These are phyloP conservation scores for Apus apus DNA, from an alignment of 2,113 vertebrate species.

Conservation along the genomic window DNA sequence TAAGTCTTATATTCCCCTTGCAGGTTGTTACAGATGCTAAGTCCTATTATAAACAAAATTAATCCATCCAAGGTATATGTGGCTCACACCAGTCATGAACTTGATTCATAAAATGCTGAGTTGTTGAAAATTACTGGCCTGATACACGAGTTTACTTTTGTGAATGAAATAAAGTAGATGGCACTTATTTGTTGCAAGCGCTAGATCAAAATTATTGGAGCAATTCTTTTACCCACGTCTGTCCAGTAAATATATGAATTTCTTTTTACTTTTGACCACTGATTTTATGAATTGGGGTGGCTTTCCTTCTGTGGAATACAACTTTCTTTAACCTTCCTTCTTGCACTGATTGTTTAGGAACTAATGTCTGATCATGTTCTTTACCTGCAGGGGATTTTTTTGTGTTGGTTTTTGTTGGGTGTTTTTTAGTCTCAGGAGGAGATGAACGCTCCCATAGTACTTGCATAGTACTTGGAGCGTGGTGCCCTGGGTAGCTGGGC, in stretches of 20 bases:
- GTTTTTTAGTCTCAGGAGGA: neutral
- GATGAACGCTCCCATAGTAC: neutral
- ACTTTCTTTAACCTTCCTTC: neutral
- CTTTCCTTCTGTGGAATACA: neutral
- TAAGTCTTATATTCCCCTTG: neutral
- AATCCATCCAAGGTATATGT: neutral
- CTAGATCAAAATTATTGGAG: neutral
- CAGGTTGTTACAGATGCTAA: neutral
- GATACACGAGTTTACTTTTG: neutral
- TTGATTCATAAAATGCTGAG: neutral
- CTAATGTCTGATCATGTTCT: neutral
- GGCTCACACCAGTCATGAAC: neutral
- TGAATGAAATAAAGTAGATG: neutral
- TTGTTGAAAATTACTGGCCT: neutral
- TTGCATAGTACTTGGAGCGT: neutral
- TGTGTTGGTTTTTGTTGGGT: neutral
- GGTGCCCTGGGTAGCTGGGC: constrained; percentile 42
- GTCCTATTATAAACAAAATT: neutral
- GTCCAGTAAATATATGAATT: neutral
- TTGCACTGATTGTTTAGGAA: neutral
- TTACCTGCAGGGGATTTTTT: neutral
- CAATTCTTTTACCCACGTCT: neutral
- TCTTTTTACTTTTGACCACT: neutral
- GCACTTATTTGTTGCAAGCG: neutral
- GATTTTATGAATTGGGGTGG: neutral